Evolutionary conservation across 2,888 invertebrate genomes (phyloP).

Genomic region (Xylota segnis): DNA sequence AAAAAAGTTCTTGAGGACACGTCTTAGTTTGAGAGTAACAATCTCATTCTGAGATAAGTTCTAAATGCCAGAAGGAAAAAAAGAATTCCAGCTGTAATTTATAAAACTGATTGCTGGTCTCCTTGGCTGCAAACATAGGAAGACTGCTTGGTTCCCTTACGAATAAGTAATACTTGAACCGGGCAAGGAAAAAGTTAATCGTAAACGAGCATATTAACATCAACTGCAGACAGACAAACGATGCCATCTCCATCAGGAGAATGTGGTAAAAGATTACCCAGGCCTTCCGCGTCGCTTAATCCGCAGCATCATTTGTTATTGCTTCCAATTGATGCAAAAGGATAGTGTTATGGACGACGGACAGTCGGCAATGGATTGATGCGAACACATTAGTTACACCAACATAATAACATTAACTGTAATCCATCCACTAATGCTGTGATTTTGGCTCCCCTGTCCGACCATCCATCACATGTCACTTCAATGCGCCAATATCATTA

Average conservation of each 20-base stretch:
- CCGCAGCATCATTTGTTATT: conserved; percentile 49
- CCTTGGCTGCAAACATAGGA: neutral
- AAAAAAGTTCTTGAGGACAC: neutral
- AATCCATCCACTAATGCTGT: conserved; percentile 41
- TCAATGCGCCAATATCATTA: conserved; percentile 36
- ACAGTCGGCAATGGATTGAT: conserved; percentile 47
- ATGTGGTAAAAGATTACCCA: conserved; percentile 39
- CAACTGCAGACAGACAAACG: conserved; percentile 47
- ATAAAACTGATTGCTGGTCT: conserved; percentile 17
- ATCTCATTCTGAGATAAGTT: neutral
- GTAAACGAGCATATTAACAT: conserved; percentile 37
- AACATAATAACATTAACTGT: conserved; percentile 56
- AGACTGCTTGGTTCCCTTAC: neutral
- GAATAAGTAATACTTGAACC: neutral
- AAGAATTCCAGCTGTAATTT: conserved; percentile 4
- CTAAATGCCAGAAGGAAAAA: conserved; percentile 1
- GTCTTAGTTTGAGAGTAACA: neutral
- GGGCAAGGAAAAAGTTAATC: conserved; percentile 17
- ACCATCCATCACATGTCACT: conserved; percentile 52
- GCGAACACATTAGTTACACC: conserved; percentile 48
- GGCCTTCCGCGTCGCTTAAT: conserved; percentile 30
- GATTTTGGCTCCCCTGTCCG: conserved; percentile 41
- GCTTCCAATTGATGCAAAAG: conserved; percentile 42
- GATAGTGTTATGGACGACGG: conserved; percentile 30
- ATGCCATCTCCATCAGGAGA: conserved; percentile 25